Percentiles rank a stretch among this genome's conserved stretches.
These are phyloP conservation scores for Ailurus styani DNA, from an alignment of 2,113 vertebrate genomes.

Conservation along the genomic window DNA sequence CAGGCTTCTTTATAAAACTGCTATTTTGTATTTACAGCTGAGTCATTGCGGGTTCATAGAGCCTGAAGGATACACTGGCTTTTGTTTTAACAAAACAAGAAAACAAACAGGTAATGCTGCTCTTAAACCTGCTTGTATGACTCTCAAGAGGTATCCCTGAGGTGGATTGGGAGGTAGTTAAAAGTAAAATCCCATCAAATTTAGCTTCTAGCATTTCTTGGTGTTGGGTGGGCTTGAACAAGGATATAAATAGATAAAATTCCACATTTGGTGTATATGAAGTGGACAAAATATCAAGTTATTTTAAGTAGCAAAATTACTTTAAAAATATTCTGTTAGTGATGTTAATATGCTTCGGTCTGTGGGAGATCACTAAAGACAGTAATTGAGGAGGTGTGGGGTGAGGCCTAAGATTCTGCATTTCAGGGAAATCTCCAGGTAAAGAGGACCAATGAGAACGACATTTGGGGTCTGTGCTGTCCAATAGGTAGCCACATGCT, in stretches of 20 bases:
- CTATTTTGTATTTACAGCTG: conserved; percentile 2
- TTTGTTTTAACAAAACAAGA: neutral
- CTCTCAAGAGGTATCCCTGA: neutral
- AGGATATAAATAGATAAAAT: neutral
- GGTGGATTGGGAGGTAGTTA: neutral
- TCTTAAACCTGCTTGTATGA: neutral
- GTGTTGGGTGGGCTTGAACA: neutral
- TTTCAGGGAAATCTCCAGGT: neutral
- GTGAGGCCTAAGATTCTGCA: neutral
- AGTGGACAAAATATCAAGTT: neutral
- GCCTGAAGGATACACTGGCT: neutral
- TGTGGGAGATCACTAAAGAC: neutral
- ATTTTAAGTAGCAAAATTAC: neutral
- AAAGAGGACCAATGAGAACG: neutral
- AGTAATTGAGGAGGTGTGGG: neutral
- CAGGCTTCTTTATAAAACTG: neutral
- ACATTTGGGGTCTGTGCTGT: neutral
- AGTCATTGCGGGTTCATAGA: neutral
- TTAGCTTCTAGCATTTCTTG: neutral
- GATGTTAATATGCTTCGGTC: neutral
- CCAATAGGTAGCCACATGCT: neutral
- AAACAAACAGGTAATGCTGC: conserved; percentile 41
- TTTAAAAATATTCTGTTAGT: neutral
- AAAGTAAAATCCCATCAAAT: neutral
- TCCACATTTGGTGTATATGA: neutral